A percentile compares a stretch with the other conserved stretches of the same genome.
Evolutionary conservation across 2,888 invertebrate genomes (phyloP).

Genomic region (Sussaba pulchella): DNA sequence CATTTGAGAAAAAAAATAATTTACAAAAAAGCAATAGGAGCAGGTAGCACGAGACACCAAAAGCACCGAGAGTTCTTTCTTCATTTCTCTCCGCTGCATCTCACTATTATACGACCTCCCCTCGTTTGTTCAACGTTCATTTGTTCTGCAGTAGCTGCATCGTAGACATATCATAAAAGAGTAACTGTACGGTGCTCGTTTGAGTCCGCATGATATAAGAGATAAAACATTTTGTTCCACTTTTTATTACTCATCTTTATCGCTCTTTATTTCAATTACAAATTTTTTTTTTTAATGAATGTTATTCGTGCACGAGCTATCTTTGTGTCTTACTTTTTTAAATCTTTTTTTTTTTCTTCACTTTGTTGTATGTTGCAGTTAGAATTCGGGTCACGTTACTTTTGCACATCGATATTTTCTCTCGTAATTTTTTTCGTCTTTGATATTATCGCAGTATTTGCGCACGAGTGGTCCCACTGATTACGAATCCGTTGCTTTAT

Average conservation of each 20-base stretch:
- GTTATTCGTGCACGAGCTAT: too few species aligned
- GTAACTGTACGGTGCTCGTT: conserved; percentile 6
- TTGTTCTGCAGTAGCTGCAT: background rate
- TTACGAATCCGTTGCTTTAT: conserved; percentile 10
- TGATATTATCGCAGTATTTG: conserved; percentile 27
- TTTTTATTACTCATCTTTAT: conserved; percentile 16
- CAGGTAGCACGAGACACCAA: background rate
- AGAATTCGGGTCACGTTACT: conserved; percentile 5
- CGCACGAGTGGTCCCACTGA: conserved; percentile 20
- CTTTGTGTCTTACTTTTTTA: background rate
- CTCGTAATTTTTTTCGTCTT: background rate
- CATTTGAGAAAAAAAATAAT: too few species aligned
- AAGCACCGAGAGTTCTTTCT: background rate
- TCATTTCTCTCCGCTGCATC: conserved; percentile 13
- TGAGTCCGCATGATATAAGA: conserved; percentile 28
- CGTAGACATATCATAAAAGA: conserved; percentile 2
- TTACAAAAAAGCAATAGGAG: conserved; percentile 32
- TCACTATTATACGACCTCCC: conserved; percentile 9
- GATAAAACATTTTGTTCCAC: conserved; percentile 11
- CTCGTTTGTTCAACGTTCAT: conserved; percentile 9
- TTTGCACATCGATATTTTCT: conserved; percentile 5
- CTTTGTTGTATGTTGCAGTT: conserved; percentile 15
- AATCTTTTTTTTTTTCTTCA: conserved; percentile 2
- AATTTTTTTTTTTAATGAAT: background rate
- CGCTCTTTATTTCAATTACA: conserved; percentile 3